Evolutionary conservation across 2,113 vertebrate species (phyloP), one percentile per base, ranked within the genome.

Genomic region (Chaetops frenatus): DNA sequence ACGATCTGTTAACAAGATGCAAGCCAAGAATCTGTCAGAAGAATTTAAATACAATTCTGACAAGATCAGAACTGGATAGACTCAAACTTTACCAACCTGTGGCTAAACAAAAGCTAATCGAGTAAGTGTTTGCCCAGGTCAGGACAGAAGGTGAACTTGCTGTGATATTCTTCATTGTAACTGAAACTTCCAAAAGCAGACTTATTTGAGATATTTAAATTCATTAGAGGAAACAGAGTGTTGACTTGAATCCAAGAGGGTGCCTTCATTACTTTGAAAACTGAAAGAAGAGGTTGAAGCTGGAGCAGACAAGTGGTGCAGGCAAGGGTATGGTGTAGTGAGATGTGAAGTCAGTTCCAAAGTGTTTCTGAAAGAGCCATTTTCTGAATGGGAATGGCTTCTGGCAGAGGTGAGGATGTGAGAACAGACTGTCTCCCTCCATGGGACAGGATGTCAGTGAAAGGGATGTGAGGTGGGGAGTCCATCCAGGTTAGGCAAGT

Each of bases 21-120:
- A 35, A 89, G 96, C 96, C 95, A 97, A 96, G 92, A 96, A 97
- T 77, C 94, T 95, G 93, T 94, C 95, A 96, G 87, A 66, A 90
- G 79, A 69, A 95, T 88, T 96, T 88, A 91, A 94, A 90, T 93
- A 95, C 94, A 94, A 90, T 88, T 91, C 94, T 95, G 94, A 94
- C 91, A 77, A 71, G 87, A 96, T 80, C 84, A 62, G 70, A 88
- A 82, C 54, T 65, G 88, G 87, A 92, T 58, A 94, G 95, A 94
- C 86, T 88, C 66, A 83, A 93, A 95, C 76, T 95, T 90, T 62
- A 57, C 80, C 47, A 74, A 94, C 91, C 80, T 95, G 80, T 91
- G 91, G 53, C 48, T 92, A 51, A 83, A 80, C 11, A 50, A 54
- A 66, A 61, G 71, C 66, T 78, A 10, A 44, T 9, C 0, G 0